These are phyloP conservation scores for Euplexia lucipara DNA, from an alignment of 2,888 invertebrate species.

Conservation along the genomic window DNA sequence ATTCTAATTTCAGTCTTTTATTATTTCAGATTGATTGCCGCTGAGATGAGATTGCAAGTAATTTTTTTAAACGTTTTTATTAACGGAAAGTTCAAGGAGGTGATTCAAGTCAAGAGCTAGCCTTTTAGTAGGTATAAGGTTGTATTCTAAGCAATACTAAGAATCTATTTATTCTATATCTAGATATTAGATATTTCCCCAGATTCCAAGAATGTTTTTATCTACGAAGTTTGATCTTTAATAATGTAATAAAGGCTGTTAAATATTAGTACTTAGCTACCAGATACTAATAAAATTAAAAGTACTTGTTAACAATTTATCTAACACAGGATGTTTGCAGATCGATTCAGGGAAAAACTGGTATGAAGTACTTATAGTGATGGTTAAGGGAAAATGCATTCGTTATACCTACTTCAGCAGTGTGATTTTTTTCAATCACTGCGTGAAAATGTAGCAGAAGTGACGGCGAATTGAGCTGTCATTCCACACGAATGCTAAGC, in stretches of 20 bases:
- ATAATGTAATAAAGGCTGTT: conserved; percentile 7
- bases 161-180: no score
- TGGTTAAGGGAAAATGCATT: conserved; percentile 3
- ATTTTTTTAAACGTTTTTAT: no score
- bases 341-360: conserved; percentile 10
- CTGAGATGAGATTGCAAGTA: no score
- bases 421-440: no score
- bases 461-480: no score
- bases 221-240: neutral
- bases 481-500: no score
- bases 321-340: conserved; percentile 16
- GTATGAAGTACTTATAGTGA: conserved; percentile 1
- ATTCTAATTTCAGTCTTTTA: no score
- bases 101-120: conserved; percentile 1
- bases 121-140: neutral
- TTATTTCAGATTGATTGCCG: no score
- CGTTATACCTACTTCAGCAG: no score
- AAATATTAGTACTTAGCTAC: neutral
- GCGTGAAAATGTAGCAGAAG: no score
- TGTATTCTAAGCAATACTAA: neutral
- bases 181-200: neutral
- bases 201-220: neutral
- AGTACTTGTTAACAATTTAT: conserved; percentile 1
- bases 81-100: no score
- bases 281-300: conserved; percentile 3